Base-by-base conservation (phyloP, 1,140 invertebrate species). In the Drosophila mayri region DNA sequence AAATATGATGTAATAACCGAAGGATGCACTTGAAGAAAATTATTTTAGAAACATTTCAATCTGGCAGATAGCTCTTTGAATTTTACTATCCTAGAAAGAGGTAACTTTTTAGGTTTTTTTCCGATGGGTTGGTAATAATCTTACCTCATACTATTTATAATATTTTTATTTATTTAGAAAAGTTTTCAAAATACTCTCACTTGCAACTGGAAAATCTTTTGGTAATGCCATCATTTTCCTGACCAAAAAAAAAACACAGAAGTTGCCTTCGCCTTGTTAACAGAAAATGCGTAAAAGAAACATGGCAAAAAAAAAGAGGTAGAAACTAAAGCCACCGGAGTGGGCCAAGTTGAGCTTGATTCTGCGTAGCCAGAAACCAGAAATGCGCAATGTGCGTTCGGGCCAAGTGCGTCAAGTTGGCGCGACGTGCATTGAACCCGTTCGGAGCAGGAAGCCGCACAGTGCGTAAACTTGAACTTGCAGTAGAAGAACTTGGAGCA, bases 391-490 rank as follows among this genome's bases (percentile, higher is more conserved):
- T 71, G 55, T 76, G 79, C 83, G 75, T 82, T 87, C 10, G 32
- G 25, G 20, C 38, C 54, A 66, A 55, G 79, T 81, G 79, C 78
- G 79, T 81, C 41, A 47, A 62, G 50, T 22, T 0, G 7, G 3
- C 32, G 50, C 49, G 0, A 52, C 44, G 73, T 74, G 72, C 74
- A 76, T 66, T 81, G 79, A 85, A 86, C 82, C 46, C 46, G 40
- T 54, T 35, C 22, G 4, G 4, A 83, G 49, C 83, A 86, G 83
- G 83, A 86, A 86, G 84, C 71, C 35, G 16, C 46, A 60, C 60
- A 74, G 63, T 86, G 83, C 83, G 83, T 86, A 86, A 86, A 86
- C 83, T 86, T 86, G 83, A 86, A 86, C 83, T 86, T 86, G 83
- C 52, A 63, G 12, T 50, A 28, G 46, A n/a, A 28, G 32, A 28